Evolutionary conservation across 2,113 vertebrate genomes (phyloP).

Genomic region (Anarhynchus alexandrinus): DNA sequence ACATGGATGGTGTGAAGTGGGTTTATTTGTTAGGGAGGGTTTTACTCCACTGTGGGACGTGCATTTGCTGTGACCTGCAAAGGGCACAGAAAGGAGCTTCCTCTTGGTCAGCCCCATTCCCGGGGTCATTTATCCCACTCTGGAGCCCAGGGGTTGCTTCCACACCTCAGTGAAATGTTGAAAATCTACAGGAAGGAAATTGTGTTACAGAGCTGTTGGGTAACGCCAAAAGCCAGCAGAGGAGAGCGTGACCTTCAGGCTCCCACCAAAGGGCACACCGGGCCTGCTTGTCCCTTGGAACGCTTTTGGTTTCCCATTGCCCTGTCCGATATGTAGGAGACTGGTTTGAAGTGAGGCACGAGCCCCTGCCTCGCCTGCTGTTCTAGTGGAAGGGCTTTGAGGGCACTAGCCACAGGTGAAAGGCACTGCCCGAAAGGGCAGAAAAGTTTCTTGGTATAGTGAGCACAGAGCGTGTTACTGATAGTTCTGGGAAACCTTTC

Average conservation of each 20-base stretch:
- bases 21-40: background rate
- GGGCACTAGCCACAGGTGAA: background rate
- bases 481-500: background rate
- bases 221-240: constrained; percentile 45
- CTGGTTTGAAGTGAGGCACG: background rate
- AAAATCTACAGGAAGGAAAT: constrained; percentile 24
- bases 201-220: background rate
- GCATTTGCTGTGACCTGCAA: background rate
- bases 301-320: background rate
- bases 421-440: background rate
- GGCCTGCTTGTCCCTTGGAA: constrained; percentile 19
- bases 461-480: background rate
- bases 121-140: background rate
- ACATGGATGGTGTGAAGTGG: background rate
- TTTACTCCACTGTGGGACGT: background rate
- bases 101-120: background rate
- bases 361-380: background rate
- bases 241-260: constrained; percentile 76
- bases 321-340: background rate
- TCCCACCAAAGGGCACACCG: constrained; percentile 68
- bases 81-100: background rate
- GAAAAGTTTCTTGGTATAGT: background rate
- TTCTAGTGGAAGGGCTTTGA: background rate
- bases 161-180: background rate
- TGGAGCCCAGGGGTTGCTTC: background rate